Conservation (phyloP, 1,140 invertebrate genomes). For the Drosophila bipectinata region DNA sequence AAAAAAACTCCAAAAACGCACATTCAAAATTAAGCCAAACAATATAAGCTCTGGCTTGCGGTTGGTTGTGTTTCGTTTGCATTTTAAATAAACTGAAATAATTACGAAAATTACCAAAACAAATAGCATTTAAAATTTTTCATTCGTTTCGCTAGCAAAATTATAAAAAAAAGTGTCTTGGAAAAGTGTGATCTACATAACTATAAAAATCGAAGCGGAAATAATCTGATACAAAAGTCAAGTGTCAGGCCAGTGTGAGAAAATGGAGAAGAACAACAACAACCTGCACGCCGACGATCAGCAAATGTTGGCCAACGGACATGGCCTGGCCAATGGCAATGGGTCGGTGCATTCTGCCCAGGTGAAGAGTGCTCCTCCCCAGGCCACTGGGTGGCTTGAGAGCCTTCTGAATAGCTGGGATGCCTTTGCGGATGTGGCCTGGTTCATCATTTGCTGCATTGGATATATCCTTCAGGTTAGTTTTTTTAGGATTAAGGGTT, state of each 20-base stretch:
- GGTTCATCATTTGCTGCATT: slow-evolving; percentile 86
- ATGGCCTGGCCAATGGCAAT: slow-evolving; percentile 55
- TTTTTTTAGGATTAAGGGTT: neutral
- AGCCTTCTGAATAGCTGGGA: slow-evolving; percentile 81
- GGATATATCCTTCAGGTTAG: slow-evolving; percentile 84
- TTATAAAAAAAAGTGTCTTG: slow-evolving; percentile 14
- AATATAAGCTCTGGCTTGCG: slow-evolving; percentile 34
- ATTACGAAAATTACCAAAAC: slow-evolving; percentile 21
- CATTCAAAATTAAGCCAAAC: slow-evolving; percentile 24
- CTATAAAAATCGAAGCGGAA: slow-evolving; percentile 8
- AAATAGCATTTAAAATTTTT: slow-evolving; percentile 41
- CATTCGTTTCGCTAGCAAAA: neutral
- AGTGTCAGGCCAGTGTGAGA: slow-evolving; percentile 37
- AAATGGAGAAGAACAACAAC: slow-evolving; percentile 75
- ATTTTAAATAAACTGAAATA: slow-evolving; percentile 37
- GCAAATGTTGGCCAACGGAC: slow-evolving; percentile 43
- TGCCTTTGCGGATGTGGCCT: slow-evolving; percentile 86
- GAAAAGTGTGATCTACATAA: slow-evolving; percentile 33
- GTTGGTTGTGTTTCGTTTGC: slow-evolving; percentile 55
- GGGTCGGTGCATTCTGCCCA: slow-evolving; percentile 26
- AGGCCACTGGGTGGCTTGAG: slow-evolving; percentile 38
- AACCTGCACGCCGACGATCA: slow-evolving; percentile 37
- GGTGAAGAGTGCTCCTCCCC: neutral
- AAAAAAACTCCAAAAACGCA: slow-evolving; percentile 22
- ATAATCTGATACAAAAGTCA: slow-evolving; percentile 7